Percentiles rank a stretch among this genome's conserved stretches.
phyloP scores from a whole-genome alignment of 1,140 invertebrate genomes.

The Drosophila bifasciata region DNA sequence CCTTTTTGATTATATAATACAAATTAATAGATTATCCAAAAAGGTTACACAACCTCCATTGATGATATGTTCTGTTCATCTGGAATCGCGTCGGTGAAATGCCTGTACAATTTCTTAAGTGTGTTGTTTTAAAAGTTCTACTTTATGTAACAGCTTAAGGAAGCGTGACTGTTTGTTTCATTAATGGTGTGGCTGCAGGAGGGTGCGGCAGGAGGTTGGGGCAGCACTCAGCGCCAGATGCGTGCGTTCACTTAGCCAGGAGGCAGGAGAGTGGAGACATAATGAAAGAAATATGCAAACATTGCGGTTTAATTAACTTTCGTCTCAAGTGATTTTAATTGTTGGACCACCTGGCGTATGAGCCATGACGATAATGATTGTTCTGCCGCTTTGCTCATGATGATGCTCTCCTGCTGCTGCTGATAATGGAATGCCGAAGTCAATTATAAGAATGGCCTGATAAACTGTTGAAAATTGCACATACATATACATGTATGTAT shows the following conservation, averaged over 20 bases:
- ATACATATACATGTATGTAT: no score
- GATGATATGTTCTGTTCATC: no score
- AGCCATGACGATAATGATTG: slow-evolving; percentile 34
- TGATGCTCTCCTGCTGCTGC: not conserved
- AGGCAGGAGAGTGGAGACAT: not conserved
- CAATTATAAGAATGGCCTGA: slow-evolving; percentile 52
- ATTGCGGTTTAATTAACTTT: slow-evolving; percentile 79
- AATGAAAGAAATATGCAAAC: slow-evolving; percentile 76
- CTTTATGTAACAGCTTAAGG: slow-evolving; percentile 11
- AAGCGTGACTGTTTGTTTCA: slow-evolving; percentile 52
- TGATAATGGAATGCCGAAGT: slow-evolving; percentile 51
- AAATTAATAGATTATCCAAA: no score
- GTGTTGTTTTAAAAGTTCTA: no score
- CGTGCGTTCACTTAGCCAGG: slow-evolving; percentile 20
- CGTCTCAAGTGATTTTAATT: slow-evolving; percentile 68
- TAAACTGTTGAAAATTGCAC: slow-evolving; percentile 58
- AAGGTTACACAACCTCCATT: no score
- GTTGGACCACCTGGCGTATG: slow-evolving; percentile 63
- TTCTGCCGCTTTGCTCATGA: slow-evolving; percentile 4
- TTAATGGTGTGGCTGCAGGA: not conserved
- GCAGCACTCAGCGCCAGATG: slow-evolving; percentile 36
- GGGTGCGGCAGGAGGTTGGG: not conserved
- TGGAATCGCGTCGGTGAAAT: no score
- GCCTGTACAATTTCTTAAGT: no score
- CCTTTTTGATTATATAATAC: no score